phyloP scores from a whole-genome alignment of 35 echinoderm and acorn worm species.

The Amphiura filiformis region DNA sequence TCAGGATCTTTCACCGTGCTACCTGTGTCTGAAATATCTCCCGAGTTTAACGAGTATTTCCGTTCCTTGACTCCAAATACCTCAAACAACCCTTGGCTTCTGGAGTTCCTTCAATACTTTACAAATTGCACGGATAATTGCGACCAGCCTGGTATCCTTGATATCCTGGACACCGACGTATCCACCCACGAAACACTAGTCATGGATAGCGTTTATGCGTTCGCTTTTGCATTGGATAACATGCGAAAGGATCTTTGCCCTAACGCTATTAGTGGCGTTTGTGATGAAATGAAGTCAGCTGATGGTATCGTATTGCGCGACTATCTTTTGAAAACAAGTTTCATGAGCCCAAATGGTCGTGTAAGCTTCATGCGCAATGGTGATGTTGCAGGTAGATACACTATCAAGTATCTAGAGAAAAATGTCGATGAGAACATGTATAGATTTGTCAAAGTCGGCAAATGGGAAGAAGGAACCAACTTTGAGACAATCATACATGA shows the following conservation, averaged over 20 bases:
- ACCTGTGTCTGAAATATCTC: slow-evolving; percentile 41
- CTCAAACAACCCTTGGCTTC: slow-evolving; percentile 69
- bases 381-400: background rate
- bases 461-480: background rate
- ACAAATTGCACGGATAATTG: background rate
- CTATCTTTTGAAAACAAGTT: background rate
- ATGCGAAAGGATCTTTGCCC: background rate
- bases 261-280: background rate
- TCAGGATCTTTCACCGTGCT: slow-evolving; percentile 53
- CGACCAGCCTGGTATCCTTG: background rate
- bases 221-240: background rate
- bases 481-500: background rate
- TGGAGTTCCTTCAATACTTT: slow-evolving; percentile 42
- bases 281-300: background rate
- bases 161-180: background rate
- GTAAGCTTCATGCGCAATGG: background rate
- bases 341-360: background rate
- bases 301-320: background rate
- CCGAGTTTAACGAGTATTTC: slow-evolving; percentile 69
- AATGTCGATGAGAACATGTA: background rate
- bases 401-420: background rate
- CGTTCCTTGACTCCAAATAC: slow-evolving; percentile 12
- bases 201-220: background rate
- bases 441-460: background rate
- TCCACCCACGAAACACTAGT: background rate